Base-by-base conservation (phyloP, 2,797 vertebrate species). In the Hypotaenidia philippensis region DNA sequence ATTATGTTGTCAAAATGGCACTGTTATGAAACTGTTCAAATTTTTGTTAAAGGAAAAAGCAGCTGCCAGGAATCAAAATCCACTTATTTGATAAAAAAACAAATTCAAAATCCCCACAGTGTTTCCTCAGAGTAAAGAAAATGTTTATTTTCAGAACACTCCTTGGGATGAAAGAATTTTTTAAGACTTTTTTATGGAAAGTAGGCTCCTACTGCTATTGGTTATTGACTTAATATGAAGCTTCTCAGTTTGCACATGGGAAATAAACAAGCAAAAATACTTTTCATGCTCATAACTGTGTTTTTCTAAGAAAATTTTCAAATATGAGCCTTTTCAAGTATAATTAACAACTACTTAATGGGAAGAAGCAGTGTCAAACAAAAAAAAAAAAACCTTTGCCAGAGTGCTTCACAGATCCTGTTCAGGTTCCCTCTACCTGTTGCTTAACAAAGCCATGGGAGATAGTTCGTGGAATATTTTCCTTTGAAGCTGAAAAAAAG, bases 81-180 rank as follows among this genome's bases (percentile, higher is more conserved):
- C 21, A 47, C 45, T 47, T 47, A 47, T 47, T 47, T 27, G 49
- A 50, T 50, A 50, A 50, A 50, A 50, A 50, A 50, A 9, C 10
- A 27, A 50, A 50, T 10, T 1, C 8, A 40, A 76, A 85, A 77
- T 66, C n/a, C 16, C 29, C 7, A 27, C 9, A 27, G 6, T 61
- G 2, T 82, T 93, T 79, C 40, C 70, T 59, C 50, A 59, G 19
- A 26, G 34, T 56, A 87, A 72, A 85, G 13, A 76, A 63, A 66
- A 68, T 44, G 8, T 38, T 79, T 72, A 64, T 50, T 93, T 94
- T 85, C 70, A 45, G 29, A 80, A 64, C 25, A 45, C 17, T 41
- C 19, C 56, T 31, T 36, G 8, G 14, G 16, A 61, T 81, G 60
- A 83, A 93, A 64, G 25, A 29, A 52, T 57, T 55, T 89, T 85